These are phyloP conservation scores for Diplodus puntazzo DNA, from an alignment of 2,797 vertebrate species.

Conservation along the genomic window DNA sequence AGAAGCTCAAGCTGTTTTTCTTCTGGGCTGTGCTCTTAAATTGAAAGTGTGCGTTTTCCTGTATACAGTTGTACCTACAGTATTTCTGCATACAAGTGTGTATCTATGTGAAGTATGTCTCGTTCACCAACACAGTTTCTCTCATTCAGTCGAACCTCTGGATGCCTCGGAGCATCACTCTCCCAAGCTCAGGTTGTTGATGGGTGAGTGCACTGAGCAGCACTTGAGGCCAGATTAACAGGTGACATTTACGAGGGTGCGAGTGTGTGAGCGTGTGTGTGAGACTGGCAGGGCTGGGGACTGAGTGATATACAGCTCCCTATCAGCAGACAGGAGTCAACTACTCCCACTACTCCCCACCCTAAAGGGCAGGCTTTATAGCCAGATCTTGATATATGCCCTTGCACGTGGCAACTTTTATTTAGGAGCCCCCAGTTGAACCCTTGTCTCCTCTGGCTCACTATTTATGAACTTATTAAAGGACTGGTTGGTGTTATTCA, in stretches of 20 bases:
- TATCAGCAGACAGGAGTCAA: slow-evolving; percentile 88
- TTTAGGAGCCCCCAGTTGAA: slow-evolving; percentile 82
- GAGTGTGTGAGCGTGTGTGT: slow-evolving; percentile 63
- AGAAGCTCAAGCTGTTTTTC: neutral
- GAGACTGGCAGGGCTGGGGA: slow-evolving; percentile 78
- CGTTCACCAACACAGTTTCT: slow-evolving; percentile 3
- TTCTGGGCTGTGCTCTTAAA: neutral
- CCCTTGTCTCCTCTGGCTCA: slow-evolving; percentile 64
- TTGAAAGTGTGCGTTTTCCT: neutral
- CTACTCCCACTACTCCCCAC: slow-evolving; percentile 82
- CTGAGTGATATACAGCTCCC: slow-evolving; percentile 85
- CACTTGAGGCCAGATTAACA: slow-evolving; percentile 86
- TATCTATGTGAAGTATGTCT: slow-evolving; percentile 16
- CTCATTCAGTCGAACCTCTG: slow-evolving; percentile 18
- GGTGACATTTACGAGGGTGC: slow-evolving; percentile 85
- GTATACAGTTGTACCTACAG: neutral
- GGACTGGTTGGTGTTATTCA: slow-evolving; percentile 76
- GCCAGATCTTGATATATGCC: slow-evolving; percentile 84
- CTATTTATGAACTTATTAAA: slow-evolving; percentile 85
- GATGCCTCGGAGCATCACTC: slow-evolving; percentile 50
- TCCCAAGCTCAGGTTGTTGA: slow-evolving; percentile 60
- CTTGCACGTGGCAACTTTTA: slow-evolving; percentile 79
- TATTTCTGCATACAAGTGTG: neutral
- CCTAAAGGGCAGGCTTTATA: slow-evolving; percentile 87
- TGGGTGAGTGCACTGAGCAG: slow-evolving; percentile 76